Evolutionary conservation across 1,140 invertebrate species (phyloP), one percentile per base, ranked within the genome.

Genomic region (Maniola jurtina): DNA sequence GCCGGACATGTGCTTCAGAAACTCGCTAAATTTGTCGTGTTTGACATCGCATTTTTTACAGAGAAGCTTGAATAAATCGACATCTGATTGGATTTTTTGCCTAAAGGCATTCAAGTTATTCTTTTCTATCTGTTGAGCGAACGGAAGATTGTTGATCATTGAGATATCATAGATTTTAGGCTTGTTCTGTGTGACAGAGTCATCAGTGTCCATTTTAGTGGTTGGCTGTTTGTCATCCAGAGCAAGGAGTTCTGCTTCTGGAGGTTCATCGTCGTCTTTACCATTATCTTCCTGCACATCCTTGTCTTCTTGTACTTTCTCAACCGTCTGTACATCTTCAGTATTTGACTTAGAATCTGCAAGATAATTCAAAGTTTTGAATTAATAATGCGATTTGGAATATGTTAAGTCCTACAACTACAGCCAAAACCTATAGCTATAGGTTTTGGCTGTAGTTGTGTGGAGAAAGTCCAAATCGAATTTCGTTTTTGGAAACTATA

Each of bases 1-100:
- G 62, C 85, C 86, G 0, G 92, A 91, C 70, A 93, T 91, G 64
- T 93, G 93, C 56, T 92, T 87, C 57, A 90, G 86, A 3, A 93
- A 72, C 60, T 92, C 91, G 48, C 81, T 77, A 0, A 88, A 73
- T 8, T 85, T 83, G 35, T 83, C 76, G 72, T 90, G 90, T 75
- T 84, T 86, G 33, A 77, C 64, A 57, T 87, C 75, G 67, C 91
- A 92, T 74, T 86, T 85, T 69, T 89, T 88, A 65, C 91, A 92
- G 5, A 73, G 38, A 6, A 86, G 63, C 55, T 80, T 81, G 0
- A 78, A 68, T 25, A 81, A 47, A 34, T 87, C 79, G 14, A 82
- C 74, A 58, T 88, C 80, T 33, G 68, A 58, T 63, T 72, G 59
- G 25, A 91, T 76, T 77, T 70, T 83, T 72, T 79, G 70, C 57